Percentiles rank a stretch among this genome's conserved stretches.
Evolutionary conservation across 2,888 invertebrate genomes (phyloP).

Genomic region (Rhorus exstirpatorius): DNA sequence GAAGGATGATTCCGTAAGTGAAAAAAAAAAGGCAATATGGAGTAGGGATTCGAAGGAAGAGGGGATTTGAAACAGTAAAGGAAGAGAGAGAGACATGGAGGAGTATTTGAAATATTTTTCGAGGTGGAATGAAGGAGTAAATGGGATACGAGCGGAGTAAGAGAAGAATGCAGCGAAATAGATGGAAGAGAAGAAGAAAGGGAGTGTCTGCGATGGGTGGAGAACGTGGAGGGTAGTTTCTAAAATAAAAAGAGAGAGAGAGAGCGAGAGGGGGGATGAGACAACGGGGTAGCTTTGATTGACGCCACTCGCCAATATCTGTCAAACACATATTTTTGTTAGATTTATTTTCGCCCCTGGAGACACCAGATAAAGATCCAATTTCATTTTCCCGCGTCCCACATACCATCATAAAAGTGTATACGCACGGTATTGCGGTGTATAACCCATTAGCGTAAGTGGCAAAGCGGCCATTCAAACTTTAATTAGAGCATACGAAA

Average conservation of each 20-base stretch:
- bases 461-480: too few relatives aligned
- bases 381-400: constrained; percentile 82
- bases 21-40: constrained; percentile 21
- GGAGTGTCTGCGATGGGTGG: background rate
- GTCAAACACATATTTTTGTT: constrained; percentile 84
- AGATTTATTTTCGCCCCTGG: constrained; percentile 81
- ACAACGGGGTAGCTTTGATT: constrained; percentile 69
- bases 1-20: constrained; percentile 39
- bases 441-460: too few relatives aligned
- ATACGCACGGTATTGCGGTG: constrained; percentile 15
- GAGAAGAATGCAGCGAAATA: constrained; percentile 48
- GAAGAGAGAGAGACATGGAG: constrained; percentile 18
- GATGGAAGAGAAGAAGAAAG: constrained; percentile 34
- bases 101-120: constrained; percentile 45
- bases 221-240: background rate
- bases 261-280: constrained; percentile 50
- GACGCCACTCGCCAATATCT: constrained; percentile 82
- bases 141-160: constrained; percentile 5
- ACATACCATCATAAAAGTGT: constrained; percentile 59
- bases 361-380: constrained; percentile 76
- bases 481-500: too few relatives aligned
- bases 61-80: constrained; percentile 1
- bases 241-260: constrained; percentile 61
- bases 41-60: constrained; percentile 40
- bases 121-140: constrained; percentile 7